phyloP scores from a whole-genome alignment of 35 echinoderm and acorn worm genomes.

The Lytechinus variegatus region DNA sequence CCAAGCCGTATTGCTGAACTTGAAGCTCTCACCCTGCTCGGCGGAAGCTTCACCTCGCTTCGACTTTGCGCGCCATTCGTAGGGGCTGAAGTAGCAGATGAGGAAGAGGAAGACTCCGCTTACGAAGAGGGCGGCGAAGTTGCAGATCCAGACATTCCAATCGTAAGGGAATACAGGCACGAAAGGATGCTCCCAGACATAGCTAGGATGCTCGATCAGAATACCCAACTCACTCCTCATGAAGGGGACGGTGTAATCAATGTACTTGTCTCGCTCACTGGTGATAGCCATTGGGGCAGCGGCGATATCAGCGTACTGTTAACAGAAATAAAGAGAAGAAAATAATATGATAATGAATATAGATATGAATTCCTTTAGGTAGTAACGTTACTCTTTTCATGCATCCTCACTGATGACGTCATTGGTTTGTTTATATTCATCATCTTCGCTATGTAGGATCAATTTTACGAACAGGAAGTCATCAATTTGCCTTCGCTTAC shows the following conservation, averaged over 20 bases:
- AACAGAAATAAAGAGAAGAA: conserved; percentile 19
- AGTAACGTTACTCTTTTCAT: no score
- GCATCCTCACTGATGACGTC: no score
- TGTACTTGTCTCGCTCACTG: conserved; percentile 61
- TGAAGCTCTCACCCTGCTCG: conserved; percentile 80
- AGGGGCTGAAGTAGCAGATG: conserved; percentile 64
- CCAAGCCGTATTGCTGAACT: conserved; percentile 80
- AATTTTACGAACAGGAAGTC: no score
- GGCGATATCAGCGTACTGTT: conserved; percentile 89
- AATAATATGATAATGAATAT: neutral
- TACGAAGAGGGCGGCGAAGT: conserved; percentile 71
- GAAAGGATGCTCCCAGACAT: conserved; percentile 76
- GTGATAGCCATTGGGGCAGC: conserved; percentile 84
- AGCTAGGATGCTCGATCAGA: conserved; percentile 84
- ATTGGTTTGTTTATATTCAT: no score
- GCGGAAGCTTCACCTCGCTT: conserved; percentile 62
- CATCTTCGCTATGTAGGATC: no score
- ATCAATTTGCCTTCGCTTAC: no score
- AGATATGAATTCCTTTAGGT: no score
- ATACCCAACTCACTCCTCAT: conserved; percentile 76
- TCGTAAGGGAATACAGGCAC: conserved; percentile 78
- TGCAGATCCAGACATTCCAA: conserved; percentile 78
- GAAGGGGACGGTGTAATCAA: conserved; percentile 85
- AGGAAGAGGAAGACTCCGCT: conserved; percentile 60
- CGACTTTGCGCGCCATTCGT: conserved; percentile 68